Percentiles rank a stretch among this genome's conserved stretches.
phyloP scores from a whole-genome alignment of 1,140 invertebrate species.

The Drosophila burlai region DNA sequence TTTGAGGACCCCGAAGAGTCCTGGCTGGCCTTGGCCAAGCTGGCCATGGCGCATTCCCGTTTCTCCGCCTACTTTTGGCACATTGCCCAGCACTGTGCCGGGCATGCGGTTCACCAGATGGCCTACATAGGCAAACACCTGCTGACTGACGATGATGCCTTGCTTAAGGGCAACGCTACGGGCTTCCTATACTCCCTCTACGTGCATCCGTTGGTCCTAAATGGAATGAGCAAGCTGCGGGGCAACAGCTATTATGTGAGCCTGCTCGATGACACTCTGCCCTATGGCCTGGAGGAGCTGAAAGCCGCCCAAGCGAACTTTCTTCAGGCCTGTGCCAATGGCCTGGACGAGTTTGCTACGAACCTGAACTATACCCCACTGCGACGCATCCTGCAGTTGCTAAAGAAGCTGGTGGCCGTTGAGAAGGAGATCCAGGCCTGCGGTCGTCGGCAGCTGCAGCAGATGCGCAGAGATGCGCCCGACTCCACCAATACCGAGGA shows the following conservation, averaged over 20 bases:
- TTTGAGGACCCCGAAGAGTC: constrained; percentile 27
- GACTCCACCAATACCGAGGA: neutral
- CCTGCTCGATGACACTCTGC: neutral
- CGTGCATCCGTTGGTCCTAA: constrained; percentile 10
- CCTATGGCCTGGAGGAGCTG: constrained; percentile 16
- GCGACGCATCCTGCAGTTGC: neutral
- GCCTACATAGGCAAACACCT: neutral
- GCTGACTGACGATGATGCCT: constrained; percentile 20
- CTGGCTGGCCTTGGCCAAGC: constrained; percentile 44
- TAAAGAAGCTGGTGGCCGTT: neutral
- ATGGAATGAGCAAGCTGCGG: neutral
- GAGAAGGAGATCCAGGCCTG: neutral
- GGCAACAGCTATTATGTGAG: neutral
- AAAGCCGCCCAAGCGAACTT: constrained; percentile 6
- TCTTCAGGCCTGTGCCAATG: constrained; percentile 15
- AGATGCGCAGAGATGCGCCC: too few species aligned
- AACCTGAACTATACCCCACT: neutral
- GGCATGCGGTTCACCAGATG: constrained; percentile 26
- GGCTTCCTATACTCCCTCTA: constrained; percentile 34
- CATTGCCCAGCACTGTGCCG: neutral
- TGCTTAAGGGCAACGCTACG: neutral
- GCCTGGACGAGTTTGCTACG: constrained; percentile 8
- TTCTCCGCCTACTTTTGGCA: constrained; percentile 24
- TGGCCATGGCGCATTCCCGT: constrained; percentile 32
- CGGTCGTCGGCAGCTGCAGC: neutral